Evolutionary conservation across 2,888 invertebrate species (phyloP), one percentile per base, ranked within the genome.

Genomic region (Aleiodes leptofemur): DNA sequence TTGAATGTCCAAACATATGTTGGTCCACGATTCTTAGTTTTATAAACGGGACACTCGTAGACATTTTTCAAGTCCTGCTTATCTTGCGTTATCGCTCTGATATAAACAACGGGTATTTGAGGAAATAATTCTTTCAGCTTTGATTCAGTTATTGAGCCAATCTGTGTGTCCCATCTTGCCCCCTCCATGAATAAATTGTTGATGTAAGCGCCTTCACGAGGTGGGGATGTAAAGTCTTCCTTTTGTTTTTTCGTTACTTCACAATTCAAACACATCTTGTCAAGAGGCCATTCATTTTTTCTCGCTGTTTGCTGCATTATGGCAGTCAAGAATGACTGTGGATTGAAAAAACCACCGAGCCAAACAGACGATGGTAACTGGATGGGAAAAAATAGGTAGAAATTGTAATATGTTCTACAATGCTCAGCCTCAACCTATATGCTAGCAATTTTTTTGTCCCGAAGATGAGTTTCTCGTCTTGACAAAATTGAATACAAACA

Each of bases 1-100:
- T 97, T 97, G 88, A 98, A 98, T 0, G 97, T 97, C 98, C 98
- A 98, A 11, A 98, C 97, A 86, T 94, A 98, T 0, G 98, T 98
- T 0, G 95, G 96, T 0, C 98, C 98, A 72, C 98, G 92, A 87
- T 93, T 92, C 81, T 94, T 93, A 11, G 97, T 98, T 90, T 97
- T 97, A 90, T 98, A 98, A 6, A 98, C 95, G 8, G 98, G 97
- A 88, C 97, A 98, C 86, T 96, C 96, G 90, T 97, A 98, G 80
- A 96, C 92, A 87, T 95, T 97, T 81, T 96, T 93, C 14, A 93
- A 90, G 83, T 98, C 98, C 88, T 96, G 96, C 87, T 98, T 96
- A 89, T 98, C 98, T 87, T 95, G 94, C 0, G 95, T 95, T 69
- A 96, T 94, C 1, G 96, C 96, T 89, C 95, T 96, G 82, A 98